Conservation (phyloP, 2,797 vertebrate species). For the Bovichtus diacanthus region DNA sequence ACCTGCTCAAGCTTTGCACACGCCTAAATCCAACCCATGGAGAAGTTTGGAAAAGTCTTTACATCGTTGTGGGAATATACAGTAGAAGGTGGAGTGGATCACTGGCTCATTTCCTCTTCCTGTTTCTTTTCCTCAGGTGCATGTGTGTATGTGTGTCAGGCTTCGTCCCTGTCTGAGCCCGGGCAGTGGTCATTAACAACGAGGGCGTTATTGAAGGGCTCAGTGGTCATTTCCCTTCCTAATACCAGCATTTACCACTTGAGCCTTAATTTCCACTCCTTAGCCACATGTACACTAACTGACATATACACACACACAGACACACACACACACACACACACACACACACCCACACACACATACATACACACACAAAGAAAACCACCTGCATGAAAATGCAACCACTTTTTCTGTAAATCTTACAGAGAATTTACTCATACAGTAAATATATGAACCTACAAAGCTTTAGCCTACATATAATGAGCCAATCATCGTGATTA, state of each 20-base stretch:
- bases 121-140: slow-evolving; percentile 85
- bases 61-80: slow-evolving; percentile 58
- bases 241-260: slow-evolving; percentile 91
- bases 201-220: slow-evolving; percentile 88
- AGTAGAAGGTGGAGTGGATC: slow-evolving; percentile 56
- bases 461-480: slow-evolving; percentile 1
- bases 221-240: slow-evolving; percentile 92
- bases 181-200: slow-evolving; percentile 92
- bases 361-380: slow-evolving; percentile 11
- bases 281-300: slow-evolving; percentile 80
- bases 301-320: neutral
- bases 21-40: slow-evolving; percentile 1
- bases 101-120: slow-evolving; percentile 70
- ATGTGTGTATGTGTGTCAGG: slow-evolving; percentile 77
- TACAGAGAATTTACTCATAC: neutral
- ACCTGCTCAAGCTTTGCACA: slow-evolving; percentile 34
- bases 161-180: slow-evolving; percentile 84
- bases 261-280: slow-evolving; percentile 87
- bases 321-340: neutral
- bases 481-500: neutral
- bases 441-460: neutral
- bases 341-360: slow-evolving; percentile 57
- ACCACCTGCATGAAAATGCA: slow-evolving; percentile 15
- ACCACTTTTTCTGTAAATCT: neutral
- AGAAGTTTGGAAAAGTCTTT: slow-evolving; percentile 37